phyloP scores from a whole-genome alignment of 2,113 vertebrate genomes.

The Columba livia region DNA sequence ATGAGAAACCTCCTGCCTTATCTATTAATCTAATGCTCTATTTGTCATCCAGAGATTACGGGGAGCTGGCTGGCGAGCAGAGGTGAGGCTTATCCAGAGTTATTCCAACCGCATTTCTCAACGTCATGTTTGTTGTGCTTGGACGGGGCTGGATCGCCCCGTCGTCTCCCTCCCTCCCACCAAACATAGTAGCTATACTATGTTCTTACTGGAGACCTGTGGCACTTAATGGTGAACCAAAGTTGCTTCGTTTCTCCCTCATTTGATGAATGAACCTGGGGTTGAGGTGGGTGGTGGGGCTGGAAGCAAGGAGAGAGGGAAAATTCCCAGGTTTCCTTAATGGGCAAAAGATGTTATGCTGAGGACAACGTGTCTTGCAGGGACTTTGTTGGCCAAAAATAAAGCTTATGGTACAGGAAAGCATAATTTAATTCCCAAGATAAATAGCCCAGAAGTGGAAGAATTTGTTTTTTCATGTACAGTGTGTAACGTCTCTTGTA shows the following conservation, averaged over 20 bases:
- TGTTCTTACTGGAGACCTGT: conserved; percentile 7
- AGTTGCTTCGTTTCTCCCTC: neutral
- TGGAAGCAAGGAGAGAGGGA: neutral
- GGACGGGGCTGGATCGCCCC: conserved; percentile 28
- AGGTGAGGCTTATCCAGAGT: conserved; percentile 48
- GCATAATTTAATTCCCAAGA: neutral
- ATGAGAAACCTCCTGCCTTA: conserved; percentile 12
- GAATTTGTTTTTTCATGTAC: neutral
- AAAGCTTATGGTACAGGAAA: neutral
- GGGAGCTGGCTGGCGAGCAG: conserved; percentile 30
- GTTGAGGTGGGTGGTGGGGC: neutral
- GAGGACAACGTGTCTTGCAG: neutral
- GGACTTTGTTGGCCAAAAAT: neutral
- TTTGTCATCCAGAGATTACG: conserved; percentile 45
- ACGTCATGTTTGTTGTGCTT: conserved; percentile 64
- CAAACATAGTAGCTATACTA: conserved; percentile 55
- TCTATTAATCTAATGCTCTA: conserved; percentile 17
- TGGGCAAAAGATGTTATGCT: neutral
- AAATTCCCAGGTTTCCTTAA: conserved; percentile 24
- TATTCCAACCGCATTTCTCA: conserved; percentile 41
- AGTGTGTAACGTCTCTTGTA: neutral
- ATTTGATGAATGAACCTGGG: conserved; percentile 43
- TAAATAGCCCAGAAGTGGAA: neutral
- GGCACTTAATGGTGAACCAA: conserved; percentile 11
- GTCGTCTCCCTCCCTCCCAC: conserved; percentile 31